Evolutionary conservation across 1,140 invertebrate species (phyloP).

Genomic region (Drosophila parabipectinata): DNA sequence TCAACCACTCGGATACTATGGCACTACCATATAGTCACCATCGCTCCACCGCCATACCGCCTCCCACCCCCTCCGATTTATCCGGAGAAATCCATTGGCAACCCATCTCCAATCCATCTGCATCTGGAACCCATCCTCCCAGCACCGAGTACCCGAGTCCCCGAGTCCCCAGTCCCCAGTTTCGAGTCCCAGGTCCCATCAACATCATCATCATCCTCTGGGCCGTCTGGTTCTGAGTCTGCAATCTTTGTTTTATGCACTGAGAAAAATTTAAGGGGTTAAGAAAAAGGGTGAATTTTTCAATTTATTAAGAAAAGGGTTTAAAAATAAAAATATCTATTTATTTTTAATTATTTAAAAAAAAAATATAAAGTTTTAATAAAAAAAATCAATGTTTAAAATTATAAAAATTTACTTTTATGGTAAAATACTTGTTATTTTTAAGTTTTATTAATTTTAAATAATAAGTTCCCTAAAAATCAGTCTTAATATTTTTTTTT

Average conservation of each 20-base stretch:
- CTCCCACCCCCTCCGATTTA: background rate
- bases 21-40: background rate
- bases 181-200: constrained; percentile 4
- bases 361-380: no score
- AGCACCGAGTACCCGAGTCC: background rate
- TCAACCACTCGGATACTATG: constrained; percentile 7
- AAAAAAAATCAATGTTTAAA: no score
- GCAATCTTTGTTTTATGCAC: constrained; percentile 12
- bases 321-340: no score
- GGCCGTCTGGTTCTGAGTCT: constrained; percentile 39
- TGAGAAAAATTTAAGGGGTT: background rate
- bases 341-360: no score
- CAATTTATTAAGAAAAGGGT: no score
- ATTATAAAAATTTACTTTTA: no score
- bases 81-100: constrained; percentile 31
- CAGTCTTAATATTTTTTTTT: background rate
- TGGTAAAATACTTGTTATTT: no score
- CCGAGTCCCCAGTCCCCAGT: background rate
- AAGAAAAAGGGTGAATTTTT: no score
- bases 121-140: constrained; percentile 8
- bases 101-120: constrained; percentile 20
- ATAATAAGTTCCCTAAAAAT: background rate
- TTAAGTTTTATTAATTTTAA: no score
- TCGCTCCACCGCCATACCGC: background rate
- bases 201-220: constrained; percentile 35